Evolutionary conservation across 2,797 vertebrate species (phyloP), one percentile per base, ranked within the genome.

Genomic region (Cossypha caffra): DNA sequence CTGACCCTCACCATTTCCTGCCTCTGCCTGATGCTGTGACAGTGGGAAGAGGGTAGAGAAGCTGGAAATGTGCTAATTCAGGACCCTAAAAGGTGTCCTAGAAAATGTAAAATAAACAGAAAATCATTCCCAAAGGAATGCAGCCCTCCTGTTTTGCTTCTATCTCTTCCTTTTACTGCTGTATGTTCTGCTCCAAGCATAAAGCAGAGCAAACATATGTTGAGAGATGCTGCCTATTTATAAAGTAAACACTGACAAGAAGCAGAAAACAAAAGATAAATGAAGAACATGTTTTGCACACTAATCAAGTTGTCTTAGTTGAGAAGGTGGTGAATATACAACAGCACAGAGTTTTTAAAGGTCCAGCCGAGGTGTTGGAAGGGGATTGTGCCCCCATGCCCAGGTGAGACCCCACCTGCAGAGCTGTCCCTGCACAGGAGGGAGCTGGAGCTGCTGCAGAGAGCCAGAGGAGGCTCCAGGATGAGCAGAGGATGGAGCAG

Each of bases 181-280:
- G 21, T 15, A 3, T 6, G 23, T 31, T 80, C 86, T 50, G 81
- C 37, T 91, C 76, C 77, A 42, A 86, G 47, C 77, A 61, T n/a
- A 86, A 92, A 95, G 93, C 86, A 90, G 51, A 92, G 76, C 86
- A 97, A 96, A 91, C 63, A 51, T 89, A 77, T 61, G 95, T 94
- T 92, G 95, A 90, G 96, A 94, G 94, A 95, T 71, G 57, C 48
- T 94, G 81, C 68, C 86, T 96, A 85, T 95, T 96, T 95, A 61
- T 91, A 76, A 95, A 92, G 95, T 74, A 93, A 96, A 97, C 86
- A 95, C 75, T 91, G 75, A 74, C 82, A 69, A 71, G 81, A 43
- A 88, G 92, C 89, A 94, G 84, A 94, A 96, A 88, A 91, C 74
- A 91, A 80, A 83, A 83, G 73, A 83, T 13, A 57, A 92, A 88